A percentile compares a stretch with the other conserved stretches of the same genome.
phyloP scores from a whole-genome alignment of 2,888 invertebrate genomes.

The Conchocele bisecta region DNA sequence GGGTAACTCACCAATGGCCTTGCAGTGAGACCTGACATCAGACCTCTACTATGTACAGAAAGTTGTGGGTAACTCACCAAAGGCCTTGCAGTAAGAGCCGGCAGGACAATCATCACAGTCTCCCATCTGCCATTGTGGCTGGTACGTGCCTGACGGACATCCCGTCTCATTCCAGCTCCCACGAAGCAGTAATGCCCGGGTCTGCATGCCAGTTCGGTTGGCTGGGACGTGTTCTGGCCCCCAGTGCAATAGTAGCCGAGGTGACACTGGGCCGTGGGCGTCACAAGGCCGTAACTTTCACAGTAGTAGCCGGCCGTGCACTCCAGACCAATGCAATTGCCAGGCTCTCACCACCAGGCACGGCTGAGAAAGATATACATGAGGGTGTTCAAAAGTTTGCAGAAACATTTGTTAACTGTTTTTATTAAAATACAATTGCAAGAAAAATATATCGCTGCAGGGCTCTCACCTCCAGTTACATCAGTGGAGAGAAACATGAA shows the following conservation, averaged over 20 bases:
- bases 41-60: too few species aligned
- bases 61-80: constrained; percentile 77
- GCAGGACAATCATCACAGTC: constrained; percentile 78
- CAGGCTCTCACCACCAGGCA: constrained; percentile 67
- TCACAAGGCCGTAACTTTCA: constrained; percentile 71
- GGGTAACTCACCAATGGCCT: too few species aligned
- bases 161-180: constrained; percentile 80
- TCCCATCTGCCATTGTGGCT: constrained; percentile 75
- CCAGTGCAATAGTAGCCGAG: constrained; percentile 80
- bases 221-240: constrained; percentile 73
- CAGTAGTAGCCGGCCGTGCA: constrained; percentile 80
- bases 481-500: too few species aligned
- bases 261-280: constrained; percentile 73
- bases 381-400: too few species aligned
- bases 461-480: too few species aligned
- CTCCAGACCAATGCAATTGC: constrained; percentile 75
- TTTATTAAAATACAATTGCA: too few species aligned
- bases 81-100: constrained; percentile 78
- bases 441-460: too few species aligned
- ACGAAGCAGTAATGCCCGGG: constrained; percentile 80
- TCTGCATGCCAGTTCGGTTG: constrained; percentile 73
- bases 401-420: too few species aligned
- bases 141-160: constrained; percentile 80
- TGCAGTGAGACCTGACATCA: too few species aligned
- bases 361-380: too few species aligned